Percentiles rank a stretch among this genome's conserved stretches.
Conservation (phyloP, 2,888 invertebrate species). For the Panorpa germanica region DNA sequence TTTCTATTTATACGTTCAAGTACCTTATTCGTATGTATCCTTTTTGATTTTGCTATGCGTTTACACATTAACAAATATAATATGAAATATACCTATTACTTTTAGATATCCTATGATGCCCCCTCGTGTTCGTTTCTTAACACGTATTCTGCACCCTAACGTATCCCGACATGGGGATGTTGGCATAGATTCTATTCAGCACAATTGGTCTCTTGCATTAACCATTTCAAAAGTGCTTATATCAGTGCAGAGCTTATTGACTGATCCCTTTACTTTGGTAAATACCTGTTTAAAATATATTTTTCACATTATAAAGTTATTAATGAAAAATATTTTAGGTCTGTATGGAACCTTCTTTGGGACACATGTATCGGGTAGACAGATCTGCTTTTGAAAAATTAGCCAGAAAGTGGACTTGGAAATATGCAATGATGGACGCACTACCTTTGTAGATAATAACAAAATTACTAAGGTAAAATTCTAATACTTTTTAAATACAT, state of each 20-base stretch:
- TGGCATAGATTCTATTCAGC: slow-evolving; percentile 85
- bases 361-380: slow-evolving; percentile 57
- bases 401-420: slow-evolving; percentile 78
- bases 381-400: slow-evolving; percentile 56
- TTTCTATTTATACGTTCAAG: slow-evolving; percentile 79
- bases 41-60: slow-evolving; percentile 2
- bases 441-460: slow-evolving; percentile 21
- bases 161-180: slow-evolving; percentile 90
- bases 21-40: slow-evolving; percentile 49
- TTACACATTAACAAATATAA: slow-evolving; percentile 1
- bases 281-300: slow-evolving; percentile 16
- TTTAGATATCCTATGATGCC: slow-evolving; percentile 74
- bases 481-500: too few species aligned
- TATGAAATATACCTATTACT: slow-evolving; percentile 8
- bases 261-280: slow-evolving; percentile 76
- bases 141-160: slow-evolving; percentile 87
- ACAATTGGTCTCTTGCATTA: slow-evolving; percentile 90
- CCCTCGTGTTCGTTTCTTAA: slow-evolving; percentile 79
- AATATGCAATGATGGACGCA: slow-evolving; percentile 71
- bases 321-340: slow-evolving; percentile 28
- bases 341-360: slow-evolving; percentile 78
- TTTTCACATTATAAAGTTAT: slow-evolving; percentile 5
- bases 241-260: slow-evolving; percentile 72
- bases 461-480: too few species aligned
- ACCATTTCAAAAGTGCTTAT: slow-evolving; percentile 79